Evolutionary conservation across 2,888 invertebrate genomes (phyloP), one percentile per base, ranked within the genome.

Genomic region (Lottia scabra): DNA sequence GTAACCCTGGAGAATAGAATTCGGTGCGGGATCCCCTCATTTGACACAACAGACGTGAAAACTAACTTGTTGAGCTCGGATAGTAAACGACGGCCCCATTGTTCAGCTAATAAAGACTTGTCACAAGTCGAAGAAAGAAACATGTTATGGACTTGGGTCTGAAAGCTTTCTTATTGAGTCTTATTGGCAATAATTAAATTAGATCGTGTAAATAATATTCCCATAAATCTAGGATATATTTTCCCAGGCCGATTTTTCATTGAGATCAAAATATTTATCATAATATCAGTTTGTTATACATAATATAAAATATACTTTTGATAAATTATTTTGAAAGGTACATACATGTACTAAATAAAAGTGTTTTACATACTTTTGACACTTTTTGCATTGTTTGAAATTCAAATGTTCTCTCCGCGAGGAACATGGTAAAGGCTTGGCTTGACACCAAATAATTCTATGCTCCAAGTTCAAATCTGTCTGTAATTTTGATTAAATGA

Each of bases 21-120:
- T 13, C 56, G 23, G 56, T 56, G 23, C 56, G 56, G 23, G 19
- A 12, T 56, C 56, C 23, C 19, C 56, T 56, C 19, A 23, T 56
- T 56, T 56, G 56, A 56, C 56, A 56, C 56, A 56, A 56, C 56
- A 56, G 56, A 56, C 56, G 56, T 56, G 56, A 56, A 56, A 56
- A 56, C 56, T 56, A 23, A 56, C 56, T 56, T 56, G 56, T 56
- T 56, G 56, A 56, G 56, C 23, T 56, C 56, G 12, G 56, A 56
- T 56, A 56, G 56, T 23, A 56, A 23, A 56, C 56, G 56, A 56
- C 56, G 23, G 56, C 13, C 56, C 56, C 12, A 56, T 56, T 56
- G 56, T 56, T 56, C 10, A 23, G 2, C 19, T 8, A 13, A 56
- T 19, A 56, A 56, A 23, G 56, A 56, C 19, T 56, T 56, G 56